Conservation (phyloP, 2,113 vertebrate genomes). For the Zeus faber region DNA sequence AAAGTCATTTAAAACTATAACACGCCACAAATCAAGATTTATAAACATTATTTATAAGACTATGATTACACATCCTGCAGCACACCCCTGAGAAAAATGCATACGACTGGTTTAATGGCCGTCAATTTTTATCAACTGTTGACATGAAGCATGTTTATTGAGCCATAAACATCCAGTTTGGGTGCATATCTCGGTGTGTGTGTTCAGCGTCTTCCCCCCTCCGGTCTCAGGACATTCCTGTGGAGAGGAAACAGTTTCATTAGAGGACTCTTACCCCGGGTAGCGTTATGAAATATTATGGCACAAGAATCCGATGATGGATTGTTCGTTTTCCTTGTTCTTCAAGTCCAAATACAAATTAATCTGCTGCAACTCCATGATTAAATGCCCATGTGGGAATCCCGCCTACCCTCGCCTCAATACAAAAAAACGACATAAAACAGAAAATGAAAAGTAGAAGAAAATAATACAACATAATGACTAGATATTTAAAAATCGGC, state of each 20-base stretch:
- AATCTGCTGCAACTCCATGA: too few species aligned
- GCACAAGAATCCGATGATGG: too few species aligned
- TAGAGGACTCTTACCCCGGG: too few species aligned
- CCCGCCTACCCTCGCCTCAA: too few species aligned
- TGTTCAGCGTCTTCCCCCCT: slow-evolving; percentile 7
- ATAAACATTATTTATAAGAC: slow-evolving; percentile 61
- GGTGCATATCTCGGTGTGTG: slow-evolving; percentile 1
- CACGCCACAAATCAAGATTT: slow-evolving; percentile 32
- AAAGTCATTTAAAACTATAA: slow-evolving; percentile 30
- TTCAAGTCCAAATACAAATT: too few species aligned
- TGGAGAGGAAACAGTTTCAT: slow-evolving; percentile 10
- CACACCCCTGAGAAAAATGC: slow-evolving; percentile 24
- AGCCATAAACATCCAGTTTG: slow-evolving; percentile 16
- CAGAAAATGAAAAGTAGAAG: too few species aligned
- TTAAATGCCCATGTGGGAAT: too few species aligned
- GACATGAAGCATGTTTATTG: slow-evolving; percentile 37
- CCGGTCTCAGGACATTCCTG: slow-evolving; percentile 64
- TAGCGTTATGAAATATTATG: too few species aligned
- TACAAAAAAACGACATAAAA: too few species aligned
- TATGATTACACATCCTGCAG: slow-evolving; percentile 38
- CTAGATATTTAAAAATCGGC: too few species aligned
- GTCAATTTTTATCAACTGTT: slow-evolving; percentile 20
- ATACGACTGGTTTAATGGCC: neutral
- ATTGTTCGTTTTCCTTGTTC: too few species aligned
- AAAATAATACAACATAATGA: too few species aligned